Evolutionary conservation across 1,140 invertebrate species (phyloP).

Genomic region (Ridgeia piscesae): DNA sequence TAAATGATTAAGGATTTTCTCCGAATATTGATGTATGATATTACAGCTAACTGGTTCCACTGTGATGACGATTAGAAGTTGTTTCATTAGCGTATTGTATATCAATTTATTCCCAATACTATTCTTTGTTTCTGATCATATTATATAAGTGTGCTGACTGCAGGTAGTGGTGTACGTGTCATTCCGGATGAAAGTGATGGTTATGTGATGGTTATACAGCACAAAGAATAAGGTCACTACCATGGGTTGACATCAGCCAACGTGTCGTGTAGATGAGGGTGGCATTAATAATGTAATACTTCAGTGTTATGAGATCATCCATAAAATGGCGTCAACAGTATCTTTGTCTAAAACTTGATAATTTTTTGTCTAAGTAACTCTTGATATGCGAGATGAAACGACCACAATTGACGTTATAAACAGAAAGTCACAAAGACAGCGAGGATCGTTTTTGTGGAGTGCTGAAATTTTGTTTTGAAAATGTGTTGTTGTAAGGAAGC

Average conservation of each 20-base stretch:
- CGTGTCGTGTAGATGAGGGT: background rate
- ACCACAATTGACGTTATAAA: background rate
- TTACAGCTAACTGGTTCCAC: background rate
- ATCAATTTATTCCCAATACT: background rate
- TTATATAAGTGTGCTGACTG: background rate
- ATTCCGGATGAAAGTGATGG: background rate
- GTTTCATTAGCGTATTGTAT: background rate
- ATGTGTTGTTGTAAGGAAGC: background rate
- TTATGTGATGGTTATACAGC: background rate
- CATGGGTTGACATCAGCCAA: too few relatives aligned
- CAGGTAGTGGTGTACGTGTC: background rate
- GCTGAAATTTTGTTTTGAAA: background rate
- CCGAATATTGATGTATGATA: background rate
- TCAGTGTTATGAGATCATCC: background rate
- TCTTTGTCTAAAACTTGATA: background rate
- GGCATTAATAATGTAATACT: background rate
- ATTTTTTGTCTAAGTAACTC: background rate
- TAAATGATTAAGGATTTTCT: background rate
- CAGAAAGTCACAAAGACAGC: background rate
- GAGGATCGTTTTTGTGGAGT: background rate
- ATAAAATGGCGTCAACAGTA: background rate
- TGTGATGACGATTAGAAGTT: background rate
- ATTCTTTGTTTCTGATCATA: background rate
- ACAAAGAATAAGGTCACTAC: too few relatives aligned
- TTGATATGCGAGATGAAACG: background rate